Conservation (phyloP, 2,797 vertebrate genomes). For the Sciurus carolinensis region DNA sequence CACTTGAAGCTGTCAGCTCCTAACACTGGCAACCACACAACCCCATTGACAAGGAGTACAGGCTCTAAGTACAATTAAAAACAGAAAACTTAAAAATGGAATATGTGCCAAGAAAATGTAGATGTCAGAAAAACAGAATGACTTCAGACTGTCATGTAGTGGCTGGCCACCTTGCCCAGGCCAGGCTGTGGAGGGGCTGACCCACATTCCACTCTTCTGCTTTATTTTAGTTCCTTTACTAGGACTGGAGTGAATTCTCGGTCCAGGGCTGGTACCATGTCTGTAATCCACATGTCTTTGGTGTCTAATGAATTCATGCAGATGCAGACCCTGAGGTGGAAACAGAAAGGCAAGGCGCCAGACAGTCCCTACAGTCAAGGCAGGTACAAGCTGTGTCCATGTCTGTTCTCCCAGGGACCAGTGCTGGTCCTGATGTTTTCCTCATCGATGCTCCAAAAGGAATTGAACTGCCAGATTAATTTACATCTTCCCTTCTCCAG, state of each 20-base stretch:
- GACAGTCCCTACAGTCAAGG: not conserved
- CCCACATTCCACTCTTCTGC: no score
- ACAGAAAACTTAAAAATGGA: not conserved
- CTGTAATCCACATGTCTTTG: not conserved
- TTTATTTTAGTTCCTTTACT: not conserved
- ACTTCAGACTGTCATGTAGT: no score
- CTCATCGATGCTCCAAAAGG: not conserved
- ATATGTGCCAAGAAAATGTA: not conserved
- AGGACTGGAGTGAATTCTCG: not conserved
- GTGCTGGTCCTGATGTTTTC: not conserved
- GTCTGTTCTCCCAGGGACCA: no score
- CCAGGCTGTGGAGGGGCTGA: not conserved
- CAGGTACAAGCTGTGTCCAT: not conserved
- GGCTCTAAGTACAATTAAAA: not conserved
- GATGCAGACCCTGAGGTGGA: not conserved
- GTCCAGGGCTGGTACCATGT: not conserved
- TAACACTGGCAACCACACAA: not conserved
- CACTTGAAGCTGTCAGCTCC: not conserved
- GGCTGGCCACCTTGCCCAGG: no score
- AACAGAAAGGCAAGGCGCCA: not conserved
- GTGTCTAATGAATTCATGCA: not conserved
- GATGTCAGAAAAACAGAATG: not conserved
- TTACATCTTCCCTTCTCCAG: not conserved
- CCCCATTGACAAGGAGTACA: not conserved
- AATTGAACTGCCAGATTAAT: not conserved